Conservation (phyloP, 2,797 vertebrate species). For the Tamandua tetradactyla region DNA sequence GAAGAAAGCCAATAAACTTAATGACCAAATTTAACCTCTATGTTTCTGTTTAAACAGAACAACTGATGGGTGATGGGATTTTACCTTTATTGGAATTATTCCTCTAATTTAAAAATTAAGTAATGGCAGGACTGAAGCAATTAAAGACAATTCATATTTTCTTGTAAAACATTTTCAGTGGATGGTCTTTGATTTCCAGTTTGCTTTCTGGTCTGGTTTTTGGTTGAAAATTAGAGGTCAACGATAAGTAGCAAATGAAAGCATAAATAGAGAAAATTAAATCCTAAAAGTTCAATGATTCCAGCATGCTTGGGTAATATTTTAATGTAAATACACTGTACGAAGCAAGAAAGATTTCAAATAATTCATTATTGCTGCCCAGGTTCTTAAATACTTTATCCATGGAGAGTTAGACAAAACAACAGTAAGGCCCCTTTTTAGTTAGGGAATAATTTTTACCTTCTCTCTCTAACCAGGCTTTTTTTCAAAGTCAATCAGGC, state of each 20-base stretch:
- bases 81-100: not conserved
- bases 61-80: not conserved
- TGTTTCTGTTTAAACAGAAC: slow-evolving; percentile 27
- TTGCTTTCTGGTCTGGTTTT: not conserved
- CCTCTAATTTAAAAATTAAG: not conserved
- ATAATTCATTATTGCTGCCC: not conserved
- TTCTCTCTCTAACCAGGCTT: not conserved
- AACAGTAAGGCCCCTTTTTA: not conserved
- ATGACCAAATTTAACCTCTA: not conserved
- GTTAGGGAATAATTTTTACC: not conserved
- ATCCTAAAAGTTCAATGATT: not conserved
- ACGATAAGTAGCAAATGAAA: slow-evolving; percentile 15
- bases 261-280: not conserved
- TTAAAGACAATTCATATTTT: slow-evolving; percentile 35
- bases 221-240: not conserved
- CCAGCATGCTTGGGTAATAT: not conserved
- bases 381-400: too few relatives aligned
- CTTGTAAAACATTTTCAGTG: not conserved
- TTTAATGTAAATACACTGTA: not conserved
- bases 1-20: slow-evolving; percentile 1
- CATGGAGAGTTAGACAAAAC: not conserved
- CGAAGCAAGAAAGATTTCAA: not conserved
- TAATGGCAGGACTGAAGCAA: not conserved
- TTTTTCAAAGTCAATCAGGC: not conserved
- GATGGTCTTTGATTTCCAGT: slow-evolving; percentile 2